A percentile compares a stretch with the other conserved stretches of the same genome.
These are phyloP conservation scores for Oreochromis aureus DNA, from an alignment of 2,113 vertebrate species.

Conservation along the genomic window DNA sequence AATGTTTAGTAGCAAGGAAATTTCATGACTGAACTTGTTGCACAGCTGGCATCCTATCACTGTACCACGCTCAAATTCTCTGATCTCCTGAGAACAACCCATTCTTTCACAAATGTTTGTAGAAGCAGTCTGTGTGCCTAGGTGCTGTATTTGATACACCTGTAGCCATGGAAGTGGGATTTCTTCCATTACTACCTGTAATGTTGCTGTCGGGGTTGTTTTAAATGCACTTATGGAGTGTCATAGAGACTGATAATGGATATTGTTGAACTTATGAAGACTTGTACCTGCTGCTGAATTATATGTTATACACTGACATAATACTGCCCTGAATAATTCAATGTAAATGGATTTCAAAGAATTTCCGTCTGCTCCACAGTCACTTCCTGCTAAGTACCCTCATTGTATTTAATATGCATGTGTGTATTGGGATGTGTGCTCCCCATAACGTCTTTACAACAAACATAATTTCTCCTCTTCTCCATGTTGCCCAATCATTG, in stretches of 20 bases:
- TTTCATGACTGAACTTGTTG: neutral
- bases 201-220: accelerated
- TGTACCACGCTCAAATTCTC: neutral
- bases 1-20: neutral
- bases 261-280: neutral
- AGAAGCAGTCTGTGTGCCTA: neutral
- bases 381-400: neutral
- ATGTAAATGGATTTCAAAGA: neutral
- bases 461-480: neutral
- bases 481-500: accelerated
- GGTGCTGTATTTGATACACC: neutral
- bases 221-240: neutral
- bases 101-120: neutral
- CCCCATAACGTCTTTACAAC: neutral
- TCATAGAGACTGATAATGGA: neutral
- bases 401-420: neutral
- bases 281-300: neutral
- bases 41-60: neutral
- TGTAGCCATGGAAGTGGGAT: neutral
- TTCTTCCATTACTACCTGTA: neutral
- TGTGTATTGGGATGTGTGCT: neutral
- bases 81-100: neutral
- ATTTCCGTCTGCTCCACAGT: neutral
- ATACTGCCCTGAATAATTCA: neutral
- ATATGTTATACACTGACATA: neutral